Percentiles rank a stretch among this genome's conserved stretches.
Conservation (phyloP, 2,113 vertebrate genomes). For the Eurypyga helias region DNA sequence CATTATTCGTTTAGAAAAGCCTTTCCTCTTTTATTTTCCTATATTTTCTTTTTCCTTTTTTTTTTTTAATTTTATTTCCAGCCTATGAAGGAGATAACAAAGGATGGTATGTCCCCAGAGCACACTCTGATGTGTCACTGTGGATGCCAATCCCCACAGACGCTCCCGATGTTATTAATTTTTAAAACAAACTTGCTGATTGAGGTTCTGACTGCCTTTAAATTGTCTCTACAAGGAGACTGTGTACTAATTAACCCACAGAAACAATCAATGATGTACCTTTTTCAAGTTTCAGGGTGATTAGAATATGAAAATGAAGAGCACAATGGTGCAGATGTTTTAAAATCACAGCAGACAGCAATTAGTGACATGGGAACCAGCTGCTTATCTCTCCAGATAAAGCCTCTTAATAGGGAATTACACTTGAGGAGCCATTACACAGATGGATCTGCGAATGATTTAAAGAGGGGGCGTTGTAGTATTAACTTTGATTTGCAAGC, state of each 20-base stretch:
- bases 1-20: neutral
- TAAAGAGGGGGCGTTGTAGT: conserved; percentile 73
- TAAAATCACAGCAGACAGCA: conserved; percentile 88
- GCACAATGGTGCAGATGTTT: conserved; percentile 86
- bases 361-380: conserved; percentile 86
- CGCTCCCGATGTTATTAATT: conserved; percentile 76
- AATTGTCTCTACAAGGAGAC: conserved; percentile 82
- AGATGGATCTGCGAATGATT: conserved; percentile 82
- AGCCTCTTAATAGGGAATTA: conserved; percentile 86
- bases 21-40: neutral
- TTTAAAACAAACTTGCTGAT: conserved; percentile 85
- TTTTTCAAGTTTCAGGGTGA: conserved; percentile 85
- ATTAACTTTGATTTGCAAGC: conserved; percentile 77
- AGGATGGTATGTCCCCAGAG: conserved; percentile 18
- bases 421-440: conserved; percentile 81
- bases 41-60: rapidly evolving
- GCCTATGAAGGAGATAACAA: conserved; percentile 22
- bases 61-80: neutral
- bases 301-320: conserved; percentile 88
- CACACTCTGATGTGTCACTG: conserved; percentile 33
- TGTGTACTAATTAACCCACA: conserved; percentile 84
- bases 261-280: conserved; percentile 83
- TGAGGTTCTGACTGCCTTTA: conserved; percentile 81
- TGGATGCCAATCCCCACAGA: conserved; percentile 68
- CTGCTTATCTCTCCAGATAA: conserved; percentile 88